phyloP scores from a whole-genome alignment of 2,888 invertebrate genomes.

The Orthosia gracilis region DNA sequence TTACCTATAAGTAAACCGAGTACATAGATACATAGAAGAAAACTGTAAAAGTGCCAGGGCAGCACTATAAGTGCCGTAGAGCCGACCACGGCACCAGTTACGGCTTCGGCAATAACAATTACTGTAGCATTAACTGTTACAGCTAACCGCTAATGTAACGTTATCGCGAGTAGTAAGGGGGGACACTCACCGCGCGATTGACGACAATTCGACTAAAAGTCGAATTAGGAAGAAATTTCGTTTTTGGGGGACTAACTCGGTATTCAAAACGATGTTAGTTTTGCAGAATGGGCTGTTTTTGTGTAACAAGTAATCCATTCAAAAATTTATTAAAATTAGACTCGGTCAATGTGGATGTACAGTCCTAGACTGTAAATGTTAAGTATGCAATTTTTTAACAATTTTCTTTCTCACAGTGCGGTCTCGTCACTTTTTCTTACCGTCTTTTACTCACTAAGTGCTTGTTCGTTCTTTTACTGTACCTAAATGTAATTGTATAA shows the following conservation, averaged over 20 bases:
- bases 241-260: background rate
- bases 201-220: slow-evolving; percentile 49
- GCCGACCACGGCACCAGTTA: slow-evolving; percentile 61
- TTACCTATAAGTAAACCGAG: slow-evolving; percentile 6
- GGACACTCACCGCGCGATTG: slow-evolving; percentile 53
- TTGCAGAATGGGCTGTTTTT: background rate
- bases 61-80: slow-evolving; percentile 33
- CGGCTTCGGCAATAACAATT: slow-evolving; percentile 83
- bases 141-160: slow-evolving; percentile 83
- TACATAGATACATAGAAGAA: slow-evolving; percentile 37
- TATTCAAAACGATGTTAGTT: background rate
- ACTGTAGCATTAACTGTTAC: slow-evolving; percentile 85
- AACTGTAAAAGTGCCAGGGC: slow-evolving; percentile 37
- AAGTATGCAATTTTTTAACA: too few species aligned
- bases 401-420: too few species aligned
- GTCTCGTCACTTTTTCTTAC: too few species aligned
- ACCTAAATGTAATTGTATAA: too few species aligned
- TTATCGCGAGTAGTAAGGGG: slow-evolving; percentile 72
- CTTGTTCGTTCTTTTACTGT: too few species aligned
- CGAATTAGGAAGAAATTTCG: slow-evolving; percentile 1
- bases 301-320: background rate
- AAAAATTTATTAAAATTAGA: too few species aligned
- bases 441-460: too few species aligned
- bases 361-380: too few species aligned
- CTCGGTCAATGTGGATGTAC: too few species aligned